These are phyloP conservation scores for Ornithorhynchus anatinus DNA, from an alignment of 2,113 vertebrate genomes.

Conservation along the genomic window DNA sequence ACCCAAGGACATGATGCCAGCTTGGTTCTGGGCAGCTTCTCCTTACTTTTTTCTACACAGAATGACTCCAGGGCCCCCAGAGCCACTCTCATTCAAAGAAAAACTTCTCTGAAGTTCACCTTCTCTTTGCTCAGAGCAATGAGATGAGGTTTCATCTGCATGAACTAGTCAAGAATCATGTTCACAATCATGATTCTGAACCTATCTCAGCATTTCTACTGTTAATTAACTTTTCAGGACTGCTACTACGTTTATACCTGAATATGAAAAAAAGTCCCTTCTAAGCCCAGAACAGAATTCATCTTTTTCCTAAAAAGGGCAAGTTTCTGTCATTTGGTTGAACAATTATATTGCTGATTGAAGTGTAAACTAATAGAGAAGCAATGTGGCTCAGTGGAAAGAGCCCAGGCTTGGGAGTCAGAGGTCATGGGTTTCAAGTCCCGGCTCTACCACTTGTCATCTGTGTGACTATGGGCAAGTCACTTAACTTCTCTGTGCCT, in stretches of 20 bases:
- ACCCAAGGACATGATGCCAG: background rate
- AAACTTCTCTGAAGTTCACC: background rate
- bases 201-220: constrained; percentile 30
- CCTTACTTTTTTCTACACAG: too few species aligned
- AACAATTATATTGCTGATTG: constrained; percentile 5
- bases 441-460: too few species aligned
- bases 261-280: constrained; percentile 19
- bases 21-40: background rate
- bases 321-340: constrained; percentile 20
- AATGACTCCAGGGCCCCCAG: too few species aligned
- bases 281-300: background rate
- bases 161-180: constrained; percentile 22
- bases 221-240: constrained; percentile 44
- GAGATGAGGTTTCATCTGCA: background rate
- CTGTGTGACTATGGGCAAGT: too few species aligned
- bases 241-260: background rate
- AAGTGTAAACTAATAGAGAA: constrained; percentile 14
- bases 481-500: too few species aligned
- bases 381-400: background rate
- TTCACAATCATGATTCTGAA: constrained; percentile 28
- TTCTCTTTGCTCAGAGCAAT: background rate
- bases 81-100: too few species aligned
- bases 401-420: too few species aligned
- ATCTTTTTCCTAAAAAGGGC: constrained; percentile 34
- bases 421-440: too few species aligned